phyloP scores from a whole-genome alignment of 2,888 invertebrate genomes.

The Dascillus cervinus region DNA sequence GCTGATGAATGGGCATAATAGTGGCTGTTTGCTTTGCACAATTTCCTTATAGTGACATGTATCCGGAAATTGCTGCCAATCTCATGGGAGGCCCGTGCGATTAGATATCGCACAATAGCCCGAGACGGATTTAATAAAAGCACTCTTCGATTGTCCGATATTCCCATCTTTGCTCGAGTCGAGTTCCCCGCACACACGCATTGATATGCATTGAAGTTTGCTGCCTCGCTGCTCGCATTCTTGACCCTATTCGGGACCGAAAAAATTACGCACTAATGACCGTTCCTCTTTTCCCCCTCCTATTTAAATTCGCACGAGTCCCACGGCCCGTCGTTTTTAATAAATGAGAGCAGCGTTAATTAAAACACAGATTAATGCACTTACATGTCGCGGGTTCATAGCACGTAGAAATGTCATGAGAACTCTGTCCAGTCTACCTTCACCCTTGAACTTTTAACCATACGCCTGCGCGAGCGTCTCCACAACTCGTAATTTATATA shows the following conservation, averaged over 20 bases:
- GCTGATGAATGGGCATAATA: constrained; percentile 36
- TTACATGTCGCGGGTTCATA: constrained; percentile 31
- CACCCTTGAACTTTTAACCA: constrained; percentile 22
- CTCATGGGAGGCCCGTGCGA: constrained; percentile 37
- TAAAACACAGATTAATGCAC: constrained; percentile 35
- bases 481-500: too few species aligned
- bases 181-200: constrained; percentile 24
- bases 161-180: constrained; percentile 35
- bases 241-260: too few species aligned
- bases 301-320: too few species aligned
- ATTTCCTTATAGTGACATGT: constrained; percentile 42
- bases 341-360: constrained; percentile 36
- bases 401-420: constrained; percentile 32
- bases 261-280: too few species aligned
- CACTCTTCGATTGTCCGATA: constrained; percentile 40
- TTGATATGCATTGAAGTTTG: constrained; percentile 39
- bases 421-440: constrained; percentile 20
- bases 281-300: too few species aligned
- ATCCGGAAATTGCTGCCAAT: constrained; percentile 46
- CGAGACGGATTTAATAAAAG: constrained; percentile 42
- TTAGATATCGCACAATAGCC: constrained; percentile 42
- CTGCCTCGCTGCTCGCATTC: constrained; percentile 6
- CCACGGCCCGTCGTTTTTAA: constrained; percentile 18
- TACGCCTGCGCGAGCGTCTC: too few species aligned
- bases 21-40: constrained; percentile 41